Evolutionary conservation across 2,888 invertebrate genomes (phyloP).

Genomic region (Notodonta dromedarius): DNA sequence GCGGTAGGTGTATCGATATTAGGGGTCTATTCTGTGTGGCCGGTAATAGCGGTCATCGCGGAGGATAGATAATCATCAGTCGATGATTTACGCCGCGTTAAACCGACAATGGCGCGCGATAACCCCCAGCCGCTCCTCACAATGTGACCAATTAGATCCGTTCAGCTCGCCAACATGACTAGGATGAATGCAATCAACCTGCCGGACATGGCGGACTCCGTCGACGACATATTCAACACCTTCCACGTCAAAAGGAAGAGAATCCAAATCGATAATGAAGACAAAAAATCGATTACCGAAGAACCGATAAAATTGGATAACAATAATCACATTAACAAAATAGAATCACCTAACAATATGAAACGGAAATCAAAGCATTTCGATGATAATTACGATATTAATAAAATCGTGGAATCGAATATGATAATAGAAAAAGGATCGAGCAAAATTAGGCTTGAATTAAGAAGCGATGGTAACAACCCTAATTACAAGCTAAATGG

Average conservation of each 20-base stretch:
- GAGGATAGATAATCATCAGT: conserved; percentile 76
- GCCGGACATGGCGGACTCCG: conserved; percentile 54
- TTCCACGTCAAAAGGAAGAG: conserved; percentile 62
- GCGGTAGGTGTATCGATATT: conserved; percentile 44
- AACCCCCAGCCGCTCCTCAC: conserved; percentile 63
- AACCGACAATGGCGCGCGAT: conserved; percentile 75
- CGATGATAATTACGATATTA: conserved; percentile 53
- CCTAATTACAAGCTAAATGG: conserved; percentile 38
- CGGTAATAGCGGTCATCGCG: conserved; percentile 68
- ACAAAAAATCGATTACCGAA: conserved; percentile 28
- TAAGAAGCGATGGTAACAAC: conserved; percentile 48
- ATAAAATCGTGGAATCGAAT: conserved; percentile 63
- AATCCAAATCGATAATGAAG: conserved; percentile 47
- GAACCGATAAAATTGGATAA: conserved; percentile 42
- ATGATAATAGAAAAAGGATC: conserved; percentile 66
- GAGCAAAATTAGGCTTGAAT: conserved; percentile 63
- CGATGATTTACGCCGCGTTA: conserved; percentile 81
- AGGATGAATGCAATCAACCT: conserved; percentile 70
- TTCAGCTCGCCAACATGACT: conserved; percentile 63
- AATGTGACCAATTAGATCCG: conserved; percentile 78
- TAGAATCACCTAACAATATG: conserved; percentile 44
- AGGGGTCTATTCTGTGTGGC: conserved; percentile 56
- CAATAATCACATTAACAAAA: conserved; percentile 55
- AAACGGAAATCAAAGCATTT: conserved; percentile 58
- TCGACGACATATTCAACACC: conserved; percentile 69